Percentiles rank a stretch among this genome's conserved stretches.
Conservation (phyloP, 1,140 invertebrate species). For the Ridgeia piscesae region DNA sequence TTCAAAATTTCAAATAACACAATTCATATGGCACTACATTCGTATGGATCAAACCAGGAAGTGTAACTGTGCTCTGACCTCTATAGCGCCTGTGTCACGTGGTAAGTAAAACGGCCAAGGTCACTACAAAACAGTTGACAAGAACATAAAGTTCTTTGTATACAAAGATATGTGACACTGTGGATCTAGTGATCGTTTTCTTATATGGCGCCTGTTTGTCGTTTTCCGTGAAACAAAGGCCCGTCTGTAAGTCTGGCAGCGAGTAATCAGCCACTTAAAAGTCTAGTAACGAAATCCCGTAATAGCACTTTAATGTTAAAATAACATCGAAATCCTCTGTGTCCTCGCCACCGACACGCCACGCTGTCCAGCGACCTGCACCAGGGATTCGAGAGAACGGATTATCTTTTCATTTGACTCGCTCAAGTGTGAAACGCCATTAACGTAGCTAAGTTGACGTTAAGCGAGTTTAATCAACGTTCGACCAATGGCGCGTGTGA, state of each 20-base stretch:
- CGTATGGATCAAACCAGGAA: too few species aligned
- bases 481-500: not conserved
- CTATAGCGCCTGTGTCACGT: too few species aligned
- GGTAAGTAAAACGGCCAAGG: not conserved
- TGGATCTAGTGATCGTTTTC: not conserved
- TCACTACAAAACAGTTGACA: not conserved
- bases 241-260: not conserved
- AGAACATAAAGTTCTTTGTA: not conserved
- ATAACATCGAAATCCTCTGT: not conserved
- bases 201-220: not conserved
- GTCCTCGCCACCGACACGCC: not conserved
- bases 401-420: constrained; percentile 1
- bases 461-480: not conserved
- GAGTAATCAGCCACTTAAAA: not conserved
- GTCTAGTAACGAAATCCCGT: not conserved
- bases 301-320: constrained; percentile 6
- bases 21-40: too few species aligned
- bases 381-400: not conserved
- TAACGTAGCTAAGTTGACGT: not conserved
- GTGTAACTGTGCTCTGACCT: too few species aligned
- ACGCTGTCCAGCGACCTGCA: not conserved
- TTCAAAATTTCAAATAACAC: too few species aligned
- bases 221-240: not conserved
- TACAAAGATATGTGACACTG: not conserved
- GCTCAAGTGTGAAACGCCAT: not conserved